Conservation (phyloP, 2,888 invertebrate species). For the Synergus gifuensis region DNA sequence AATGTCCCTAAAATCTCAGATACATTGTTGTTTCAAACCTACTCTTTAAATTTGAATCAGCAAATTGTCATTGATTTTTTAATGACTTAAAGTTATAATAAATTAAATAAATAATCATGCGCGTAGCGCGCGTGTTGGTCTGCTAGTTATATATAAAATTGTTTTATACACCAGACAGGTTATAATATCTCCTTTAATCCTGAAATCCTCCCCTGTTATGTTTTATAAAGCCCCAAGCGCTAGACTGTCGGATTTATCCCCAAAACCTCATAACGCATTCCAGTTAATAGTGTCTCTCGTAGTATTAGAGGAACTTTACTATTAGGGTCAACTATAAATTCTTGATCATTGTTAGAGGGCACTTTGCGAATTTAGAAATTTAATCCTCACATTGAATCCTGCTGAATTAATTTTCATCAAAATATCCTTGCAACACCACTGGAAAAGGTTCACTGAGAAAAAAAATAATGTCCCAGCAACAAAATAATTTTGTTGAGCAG, state of each 20-base stretch:
- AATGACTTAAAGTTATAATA: too few species aligned
- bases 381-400: background rate
- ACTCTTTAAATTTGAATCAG: too few species aligned
- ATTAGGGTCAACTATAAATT: background rate
- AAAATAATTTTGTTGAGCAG: too few species aligned
- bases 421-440: too few species aligned
- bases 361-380: background rate
- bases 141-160: too few species aligned
- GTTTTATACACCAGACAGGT: background rate
- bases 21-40: too few species aligned
- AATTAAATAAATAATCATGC: too few species aligned
- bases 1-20: too few species aligned
- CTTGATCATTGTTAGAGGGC: background rate
- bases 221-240: background rate
- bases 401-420: too few species aligned
- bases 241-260: background rate
- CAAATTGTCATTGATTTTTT: too few species aligned
- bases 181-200: background rate
- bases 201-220: background rate
- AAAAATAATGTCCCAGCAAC: too few species aligned
- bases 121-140: rapidly evolving
- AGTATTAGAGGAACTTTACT: background rate
- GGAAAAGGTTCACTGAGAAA: too few species aligned
- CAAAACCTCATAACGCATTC: background rate
- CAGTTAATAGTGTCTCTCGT: background rate